Evolutionary conservation across 2,113 vertebrate genomes (phyloP).

Genomic region (Paramormyrops kingsleyae): DNA sequence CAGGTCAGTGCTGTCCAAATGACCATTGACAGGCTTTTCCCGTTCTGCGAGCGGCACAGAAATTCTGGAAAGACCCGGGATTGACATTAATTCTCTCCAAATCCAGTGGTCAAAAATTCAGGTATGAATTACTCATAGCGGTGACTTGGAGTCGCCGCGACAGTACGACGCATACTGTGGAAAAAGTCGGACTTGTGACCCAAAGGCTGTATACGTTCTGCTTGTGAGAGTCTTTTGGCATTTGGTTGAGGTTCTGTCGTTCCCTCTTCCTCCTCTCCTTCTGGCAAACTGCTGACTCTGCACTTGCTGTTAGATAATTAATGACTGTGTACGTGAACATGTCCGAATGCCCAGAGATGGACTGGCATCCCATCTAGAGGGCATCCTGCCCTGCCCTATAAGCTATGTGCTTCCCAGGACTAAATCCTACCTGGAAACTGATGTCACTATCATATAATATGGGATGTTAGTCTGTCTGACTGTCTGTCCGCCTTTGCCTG

Average conservation of each 20-base stretch:
- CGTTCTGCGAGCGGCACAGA: neutral
- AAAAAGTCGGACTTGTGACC: neutral
- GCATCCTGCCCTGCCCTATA: neutral
- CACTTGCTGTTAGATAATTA: neutral
- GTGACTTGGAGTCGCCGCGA: neutral
- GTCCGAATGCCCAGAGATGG: neutral
- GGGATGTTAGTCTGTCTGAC: neutral
- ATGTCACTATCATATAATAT: neutral
- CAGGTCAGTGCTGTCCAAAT: conserved; percentile 1
- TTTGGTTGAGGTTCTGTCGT: neutral
- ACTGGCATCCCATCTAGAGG: neutral
- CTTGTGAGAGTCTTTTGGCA: neutral
- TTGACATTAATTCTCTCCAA: neutral
- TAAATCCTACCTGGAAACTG: neutral
- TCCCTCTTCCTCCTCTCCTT: neutral
- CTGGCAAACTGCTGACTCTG: neutral
- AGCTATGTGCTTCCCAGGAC: neutral
- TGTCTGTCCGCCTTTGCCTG: neutral
- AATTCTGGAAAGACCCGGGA: neutral
- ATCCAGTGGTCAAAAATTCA: neutral
- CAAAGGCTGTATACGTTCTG: neutral
- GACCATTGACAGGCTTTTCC: neutral
- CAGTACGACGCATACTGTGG: neutral
- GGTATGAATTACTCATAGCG: neutral
- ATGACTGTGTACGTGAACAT: neutral